Percentiles rank a stretch among this genome's conserved stretches.
These are phyloP conservation scores for Phacellophora camtschatica DNA, from an alignment of 30 jellyfish, hydroid and myxozoan genomes.

Conservation along the genomic window DNA sequence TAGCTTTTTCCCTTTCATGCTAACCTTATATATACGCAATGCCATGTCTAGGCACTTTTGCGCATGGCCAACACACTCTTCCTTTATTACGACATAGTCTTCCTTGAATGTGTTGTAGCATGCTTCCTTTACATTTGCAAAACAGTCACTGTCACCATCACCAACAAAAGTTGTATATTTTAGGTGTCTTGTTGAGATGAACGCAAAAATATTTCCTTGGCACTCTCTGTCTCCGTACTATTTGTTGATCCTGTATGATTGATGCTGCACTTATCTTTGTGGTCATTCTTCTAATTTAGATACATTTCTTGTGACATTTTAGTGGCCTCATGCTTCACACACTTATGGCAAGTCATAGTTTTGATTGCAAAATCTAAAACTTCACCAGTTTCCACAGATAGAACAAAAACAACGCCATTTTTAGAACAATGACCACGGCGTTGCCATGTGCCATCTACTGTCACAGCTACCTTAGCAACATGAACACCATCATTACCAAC, in stretches of 20 bases:
- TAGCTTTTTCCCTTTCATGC: neutral
- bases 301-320: neutral
- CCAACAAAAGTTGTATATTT: slow-evolving; percentile 35
- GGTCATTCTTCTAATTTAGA: neutral
- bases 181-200: slow-evolving; percentile 6
- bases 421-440: neutral
- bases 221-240: neutral
- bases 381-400: neutral
- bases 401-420: neutral
- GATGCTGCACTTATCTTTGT: neutral
- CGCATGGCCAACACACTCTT: slow-evolving; percentile 53
- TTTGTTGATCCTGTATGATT: neutral
- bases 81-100: neutral
- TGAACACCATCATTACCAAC: neutral
- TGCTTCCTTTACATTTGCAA: neutral
- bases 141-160: slow-evolving; percentile 51
- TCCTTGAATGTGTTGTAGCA: neutral
- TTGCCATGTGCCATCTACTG: neutral
- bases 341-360: neutral
- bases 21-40: neutral
- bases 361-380: neutral
- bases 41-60: slow-evolving; percentile 37
- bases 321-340: neutral
- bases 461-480: neutral
- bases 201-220: slow-evolving; percentile 20